These are phyloP conservation scores for Haliclona indistincta DNA, from an alignment of 37 sponge, comb jelly and placozoan species.

Conservation along the genomic window DNA sequence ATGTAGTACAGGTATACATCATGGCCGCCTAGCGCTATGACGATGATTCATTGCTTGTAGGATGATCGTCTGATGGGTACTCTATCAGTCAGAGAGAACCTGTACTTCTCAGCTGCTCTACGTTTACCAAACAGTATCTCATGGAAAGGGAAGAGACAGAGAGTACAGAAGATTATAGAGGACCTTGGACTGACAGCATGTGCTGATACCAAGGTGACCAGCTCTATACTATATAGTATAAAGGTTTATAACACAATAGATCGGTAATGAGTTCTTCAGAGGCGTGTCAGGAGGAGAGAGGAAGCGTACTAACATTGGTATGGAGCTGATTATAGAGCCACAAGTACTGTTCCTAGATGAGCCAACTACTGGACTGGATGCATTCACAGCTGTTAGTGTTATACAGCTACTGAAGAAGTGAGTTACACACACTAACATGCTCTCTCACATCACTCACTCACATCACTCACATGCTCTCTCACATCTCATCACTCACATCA, in stretches of 20 bases:
- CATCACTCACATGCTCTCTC: too few relatives aligned
- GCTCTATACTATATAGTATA: not conserved
- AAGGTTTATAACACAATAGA: slow-evolving; percentile 21
- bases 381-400: slow-evolving; percentile 68
- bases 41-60: slow-evolving; percentile 2
- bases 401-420: slow-evolving; percentile 50
- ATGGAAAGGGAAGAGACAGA: slow-evolving; percentile 18
- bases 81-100: slow-evolving; percentile 71
- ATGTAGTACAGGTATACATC: slow-evolving; percentile 68
- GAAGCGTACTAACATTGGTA: slow-evolving; percentile 76
- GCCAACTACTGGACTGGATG: slow-evolving; percentile 82
- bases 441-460: not conserved
- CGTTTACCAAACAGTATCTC: slow-evolving; percentile 33
- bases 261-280: slow-evolving; percentile 69
- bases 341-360: slow-evolving; percentile 72
- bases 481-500: not conserved
- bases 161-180: slow-evolving; percentile 64
- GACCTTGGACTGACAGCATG: slow-evolving; percentile 62
- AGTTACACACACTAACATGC: not conserved
- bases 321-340: slow-evolving; percentile 76
- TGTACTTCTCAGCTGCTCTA: slow-evolving; percentile 68
- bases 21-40: not conserved
- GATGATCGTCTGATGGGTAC: slow-evolving; percentile 71
- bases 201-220: slow-evolving; percentile 54
- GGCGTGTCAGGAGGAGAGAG: slow-evolving; percentile 83